Percentiles rank a stretch among this genome's conserved stretches.
These are phyloP conservation scores for Illadopsis cleaveri DNA, from an alignment of 2,113 vertebrate species.

Conservation along the genomic window DNA sequence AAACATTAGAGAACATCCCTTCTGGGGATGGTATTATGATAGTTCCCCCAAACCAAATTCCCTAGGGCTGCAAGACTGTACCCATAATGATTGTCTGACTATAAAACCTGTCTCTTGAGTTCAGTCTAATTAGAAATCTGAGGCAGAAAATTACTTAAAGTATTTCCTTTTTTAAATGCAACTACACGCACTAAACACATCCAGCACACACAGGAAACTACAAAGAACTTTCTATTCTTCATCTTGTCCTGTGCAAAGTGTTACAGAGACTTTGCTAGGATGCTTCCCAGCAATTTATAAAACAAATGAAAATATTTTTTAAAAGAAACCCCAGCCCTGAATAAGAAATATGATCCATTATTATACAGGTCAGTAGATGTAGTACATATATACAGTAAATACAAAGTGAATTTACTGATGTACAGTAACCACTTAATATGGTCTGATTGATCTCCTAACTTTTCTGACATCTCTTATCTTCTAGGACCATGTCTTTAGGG, in stretches of 20 bases:
- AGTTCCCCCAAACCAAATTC: background rate
- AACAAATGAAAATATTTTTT: background rate
- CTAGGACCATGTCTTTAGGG: background rate
- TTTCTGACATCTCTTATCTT: background rate
- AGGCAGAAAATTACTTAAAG: background rate
- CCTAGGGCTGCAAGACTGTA: background rate
- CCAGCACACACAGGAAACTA: background rate
- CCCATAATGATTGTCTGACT: background rate
- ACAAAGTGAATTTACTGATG: background rate
- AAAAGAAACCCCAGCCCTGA: background rate
- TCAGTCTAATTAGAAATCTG: background rate
- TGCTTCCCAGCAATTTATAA: background rate
- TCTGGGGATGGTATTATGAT: background rate
- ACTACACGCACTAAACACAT: accelerated
- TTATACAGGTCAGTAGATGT: background rate
- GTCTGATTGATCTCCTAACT: background rate
- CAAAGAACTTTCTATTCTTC: background rate
- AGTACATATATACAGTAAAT: background rate
- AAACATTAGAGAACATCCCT: background rate
- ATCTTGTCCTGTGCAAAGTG: background rate
- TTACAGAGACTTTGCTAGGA: background rate
- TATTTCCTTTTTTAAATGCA: background rate
- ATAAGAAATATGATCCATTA: background rate
- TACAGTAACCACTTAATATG: background rate
- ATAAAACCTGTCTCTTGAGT: background rate